phyloP scores from a whole-genome alignment of 35 echinoderm and acorn worm species.

The Ophioderma brevispina region DNA sequence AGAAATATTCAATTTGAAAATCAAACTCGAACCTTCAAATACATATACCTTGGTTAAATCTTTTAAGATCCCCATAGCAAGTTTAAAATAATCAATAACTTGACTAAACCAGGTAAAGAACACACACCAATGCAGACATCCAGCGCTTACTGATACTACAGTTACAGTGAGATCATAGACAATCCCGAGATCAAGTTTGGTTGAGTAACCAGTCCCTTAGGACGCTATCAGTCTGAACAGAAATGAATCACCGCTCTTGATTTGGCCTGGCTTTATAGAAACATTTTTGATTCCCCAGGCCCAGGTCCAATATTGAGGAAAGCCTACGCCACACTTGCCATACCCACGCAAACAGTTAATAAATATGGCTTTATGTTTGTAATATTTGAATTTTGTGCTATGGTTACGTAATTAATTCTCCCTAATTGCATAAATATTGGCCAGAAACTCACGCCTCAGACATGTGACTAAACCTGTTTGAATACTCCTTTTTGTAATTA shows the following conservation, averaged over 20 bases:
- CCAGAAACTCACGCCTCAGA: too few species aligned
- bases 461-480: too few species aligned
- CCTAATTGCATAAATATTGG: too few species aligned
- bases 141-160: not conserved
- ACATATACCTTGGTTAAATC: not conserved
- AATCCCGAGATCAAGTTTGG: not conserved
- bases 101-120: not conserved
- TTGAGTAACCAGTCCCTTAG: not conserved
- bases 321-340: not conserved
- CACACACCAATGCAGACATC: not conserved
- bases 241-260: not conserved
- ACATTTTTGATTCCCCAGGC: not conserved
- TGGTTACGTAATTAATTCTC: too few species aligned
- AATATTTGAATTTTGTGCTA: too few species aligned
- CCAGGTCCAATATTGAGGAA: not conserved
- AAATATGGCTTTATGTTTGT: too few species aligned
- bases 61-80: conserved; percentile 6
- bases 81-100: not conserved
- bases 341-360: not conserved
- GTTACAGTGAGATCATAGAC: not conserved
- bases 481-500: too few species aligned
- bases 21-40: too few species aligned
- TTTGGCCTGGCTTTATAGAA: not conserved
- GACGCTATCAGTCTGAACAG: conserved; percentile 1
- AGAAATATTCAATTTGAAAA: too few species aligned